Base-by-base conservation (phyloP, 1,140 invertebrate species). In the Protaetia brevitarsis region DNA sequence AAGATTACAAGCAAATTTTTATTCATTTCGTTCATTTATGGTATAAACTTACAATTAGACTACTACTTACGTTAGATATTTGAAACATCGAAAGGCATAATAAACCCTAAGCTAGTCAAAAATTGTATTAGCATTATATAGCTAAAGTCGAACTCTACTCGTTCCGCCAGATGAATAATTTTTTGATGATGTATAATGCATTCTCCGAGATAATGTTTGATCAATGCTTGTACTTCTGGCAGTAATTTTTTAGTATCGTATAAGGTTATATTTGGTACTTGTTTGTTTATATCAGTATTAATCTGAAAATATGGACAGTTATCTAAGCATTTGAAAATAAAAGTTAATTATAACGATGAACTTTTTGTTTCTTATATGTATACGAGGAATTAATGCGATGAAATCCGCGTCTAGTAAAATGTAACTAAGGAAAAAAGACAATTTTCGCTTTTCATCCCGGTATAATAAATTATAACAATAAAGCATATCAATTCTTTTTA, bases 121-220 rank as follows among this genome's bases (percentile, higher is more conserved):
- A 64, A 64, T 29, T 45, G 26, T 11, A 27, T 16, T 8, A 64
- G 13, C 34, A 41, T 41, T 11, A 64, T 19, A 41, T 64, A 51
- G 23, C 19, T 29, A n/a, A 4, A 64, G 6, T 45, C 27, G 11
- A 27, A 19, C 57, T 64, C 63, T 11, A 64, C 63, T 8, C 10
- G 51, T 29, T 51, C 37, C 7, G 8, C 23, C 19, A 41, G 16
- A 29, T 51, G 1, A 13, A 64, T 30, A 6, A 56, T 31, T 37
- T 27, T 29, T 23, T 45, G 63, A 34, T 64, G 63, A 64, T 64
- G 63, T 13, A 29, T n/a, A 27, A 63, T 63, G 26, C 61, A 58
- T 27, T 58, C 56, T 28, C 56, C 29, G n/a, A 58, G 26, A 8
- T 58, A 58, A 2, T 11, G 7, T 58, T 13, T 21, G 29, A 30